Base-by-base conservation (phyloP, 2,797 vertebrate species). In the Anguilla pacifica region DNA sequence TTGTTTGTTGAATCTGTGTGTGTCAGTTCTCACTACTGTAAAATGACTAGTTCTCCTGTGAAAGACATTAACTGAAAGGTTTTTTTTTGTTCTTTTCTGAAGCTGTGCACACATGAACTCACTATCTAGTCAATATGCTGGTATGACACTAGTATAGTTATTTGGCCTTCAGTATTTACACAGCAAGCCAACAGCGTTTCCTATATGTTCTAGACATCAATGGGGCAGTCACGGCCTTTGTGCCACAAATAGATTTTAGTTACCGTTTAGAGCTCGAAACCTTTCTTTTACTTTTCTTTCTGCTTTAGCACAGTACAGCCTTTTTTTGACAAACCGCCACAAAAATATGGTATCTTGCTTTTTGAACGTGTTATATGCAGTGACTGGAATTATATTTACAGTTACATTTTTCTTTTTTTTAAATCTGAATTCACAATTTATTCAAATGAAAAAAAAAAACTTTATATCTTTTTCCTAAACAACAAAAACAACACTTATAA, bases 321-420 rank as follows among this genome's bases (percentile, higher is more conserved):
- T 96, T 93, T 92, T 93, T 95, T 94, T n/a, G 94, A 93, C 94
- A 95, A 94, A 95, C 91, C 97, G 91, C 96, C 96, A 97, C 96
- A 97, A 97, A 97, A 97, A 97, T 97, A 97, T 93, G 95, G 95
- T 95, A 93, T 95, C 95, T 96, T 95, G 93, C 92, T 96, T 90
- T 96, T 95, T 95, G 93, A 96, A 96, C 96, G 95, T 94, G 93
- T 96, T 96, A 92, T 95, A 97, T 95, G 96, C 94, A 96, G 95
- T 96, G 96, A 96, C 95, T 95, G 96, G 96, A 96, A 96, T 95
- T 91, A 93, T 97, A 97, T 97, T 96, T 97, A 97, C 96, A 97
- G 94, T 93, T 93, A 90, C 89, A 91, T 90, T 90, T 91, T 87
- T 89, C 19, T 93, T 95, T 93, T 93, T 94, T 93, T 95, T 93